These are phyloP conservation scores for Sinocyclocheilus anshuiensis DNA, from an alignment of 2,113 vertebrate species.

Conservation along the genomic window DNA sequence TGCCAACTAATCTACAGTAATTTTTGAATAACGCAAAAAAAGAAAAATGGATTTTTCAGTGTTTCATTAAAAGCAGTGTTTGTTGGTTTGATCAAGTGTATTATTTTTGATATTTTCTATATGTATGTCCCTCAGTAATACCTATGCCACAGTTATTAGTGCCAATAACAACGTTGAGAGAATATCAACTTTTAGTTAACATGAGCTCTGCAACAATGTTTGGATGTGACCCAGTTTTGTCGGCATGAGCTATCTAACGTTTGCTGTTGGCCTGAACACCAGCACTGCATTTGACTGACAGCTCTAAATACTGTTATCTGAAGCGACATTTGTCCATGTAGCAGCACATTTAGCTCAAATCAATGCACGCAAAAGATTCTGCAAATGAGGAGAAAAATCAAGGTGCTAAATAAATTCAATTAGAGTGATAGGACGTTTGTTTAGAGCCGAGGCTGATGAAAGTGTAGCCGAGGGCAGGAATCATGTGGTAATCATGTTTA, in stretches of 20 bases:
- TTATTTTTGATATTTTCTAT: neutral
- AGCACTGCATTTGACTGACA: neutral
- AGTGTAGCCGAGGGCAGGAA: slow-evolving; percentile 28
- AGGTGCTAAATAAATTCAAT: slow-evolving; percentile 14
- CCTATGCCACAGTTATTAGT: neutral
- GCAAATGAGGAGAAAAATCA: slow-evolving; percentile 18
- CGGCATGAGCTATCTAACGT: neutral
- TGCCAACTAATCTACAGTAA: too few species aligned
- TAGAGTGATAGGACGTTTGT: slow-evolving; percentile 7
- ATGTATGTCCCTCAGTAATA: neutral
- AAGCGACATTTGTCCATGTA: neutral
- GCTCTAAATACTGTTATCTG: slow-evolving; percentile 19
- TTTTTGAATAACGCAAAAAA: too few species aligned
- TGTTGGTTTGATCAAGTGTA: neutral
- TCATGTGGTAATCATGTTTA: slow-evolving; percentile 42
- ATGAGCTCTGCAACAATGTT: neutral
- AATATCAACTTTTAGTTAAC: neutral
- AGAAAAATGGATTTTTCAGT: neutral
- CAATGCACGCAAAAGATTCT: neutral
- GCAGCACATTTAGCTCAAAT: slow-evolving; percentile 1
- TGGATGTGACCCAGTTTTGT: slow-evolving; percentile 34
- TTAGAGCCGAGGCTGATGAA: slow-evolving; percentile 36
- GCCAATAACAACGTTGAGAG: neutral
- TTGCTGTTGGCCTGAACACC: slow-evolving; percentile 5
- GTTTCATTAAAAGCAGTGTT: neutral